Evolutionary conservation across 2,797 vertebrate genomes (phyloP).

Genomic region (Pantherophis vulpinus): DNA sequence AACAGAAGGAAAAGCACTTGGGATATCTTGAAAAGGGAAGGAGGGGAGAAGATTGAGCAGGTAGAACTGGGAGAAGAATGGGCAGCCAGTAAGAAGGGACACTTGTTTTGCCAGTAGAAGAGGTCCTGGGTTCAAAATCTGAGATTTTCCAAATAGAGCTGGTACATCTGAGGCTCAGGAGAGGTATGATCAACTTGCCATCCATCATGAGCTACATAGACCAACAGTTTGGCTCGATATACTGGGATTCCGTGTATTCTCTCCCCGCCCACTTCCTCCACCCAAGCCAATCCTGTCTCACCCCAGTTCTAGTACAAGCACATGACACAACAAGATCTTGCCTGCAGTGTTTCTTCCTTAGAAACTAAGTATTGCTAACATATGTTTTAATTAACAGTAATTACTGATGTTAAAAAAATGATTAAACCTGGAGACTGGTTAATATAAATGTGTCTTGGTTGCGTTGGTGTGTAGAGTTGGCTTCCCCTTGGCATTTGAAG

Average conservation of each 20-base stretch:
- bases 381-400: neutral
- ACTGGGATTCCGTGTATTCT: neutral
- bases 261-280: neutral
- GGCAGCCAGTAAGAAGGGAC: neutral
- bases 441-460: neutral
- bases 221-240: neutral
- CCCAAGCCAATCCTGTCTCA: neutral
- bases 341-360: neutral
- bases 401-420: neutral
- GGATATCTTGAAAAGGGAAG: neutral
- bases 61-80: neutral
- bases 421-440: neutral
- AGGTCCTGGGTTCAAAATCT: neutral
- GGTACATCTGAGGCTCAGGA: neutral
- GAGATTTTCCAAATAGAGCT: neutral
- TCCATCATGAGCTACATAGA: neutral
- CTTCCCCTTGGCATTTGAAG: neutral
- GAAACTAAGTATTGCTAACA: neutral
- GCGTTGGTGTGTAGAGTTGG: accelerated
- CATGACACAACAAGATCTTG: neutral
- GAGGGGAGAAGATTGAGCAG: neutral
- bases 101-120: neutral
- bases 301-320: neutral
- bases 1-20: neutral
- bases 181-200: neutral